phyloP scores from a whole-genome alignment of 2,113 vertebrate species.

The Penelope pileata region DNA sequence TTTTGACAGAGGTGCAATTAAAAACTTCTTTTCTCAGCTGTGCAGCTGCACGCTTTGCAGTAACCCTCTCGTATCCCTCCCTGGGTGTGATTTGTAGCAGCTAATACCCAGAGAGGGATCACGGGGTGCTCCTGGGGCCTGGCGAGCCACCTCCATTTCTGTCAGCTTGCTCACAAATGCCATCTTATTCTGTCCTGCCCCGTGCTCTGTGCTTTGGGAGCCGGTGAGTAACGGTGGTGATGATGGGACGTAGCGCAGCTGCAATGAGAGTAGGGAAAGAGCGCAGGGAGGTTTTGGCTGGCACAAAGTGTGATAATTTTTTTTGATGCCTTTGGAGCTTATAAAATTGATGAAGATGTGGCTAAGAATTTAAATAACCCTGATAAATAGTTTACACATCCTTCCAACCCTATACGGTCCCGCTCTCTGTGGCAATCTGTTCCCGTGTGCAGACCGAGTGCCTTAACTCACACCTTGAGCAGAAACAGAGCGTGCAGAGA shows the following conservation, averaged over 20 bases:
- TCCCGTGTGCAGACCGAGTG: neutral
- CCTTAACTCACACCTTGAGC: slow-evolving; percentile 40
- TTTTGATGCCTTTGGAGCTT: neutral
- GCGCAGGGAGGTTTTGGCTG: neutral
- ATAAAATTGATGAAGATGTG: neutral
- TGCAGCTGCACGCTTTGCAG: accelerated
- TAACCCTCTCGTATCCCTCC: neutral
- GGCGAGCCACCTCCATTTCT: neutral
- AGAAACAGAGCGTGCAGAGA: slow-evolving; percentile 10
- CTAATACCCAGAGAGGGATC: neutral
- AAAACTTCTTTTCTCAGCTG: neutral
- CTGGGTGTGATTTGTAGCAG: no score
- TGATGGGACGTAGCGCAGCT: accelerated
- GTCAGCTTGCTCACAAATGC: neutral
- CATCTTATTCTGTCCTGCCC: neutral
- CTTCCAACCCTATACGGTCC: neutral
- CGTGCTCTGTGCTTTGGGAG: neutral
- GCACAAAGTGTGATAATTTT: neutral
- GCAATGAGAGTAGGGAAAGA: neutral
- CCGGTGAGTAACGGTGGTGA: accelerated
- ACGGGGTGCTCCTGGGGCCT: neutral
- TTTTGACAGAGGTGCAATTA: neutral
- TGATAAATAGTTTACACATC: neutral
- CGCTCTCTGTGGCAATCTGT: neutral
- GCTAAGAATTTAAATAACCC: neutral